A percentile compares a stretch with the other conserved stretches of the same genome.
These are phyloP conservation scores for Herpetotheres cachinnans DNA, from an alignment of 2,113 vertebrate species.

Conservation along the genomic window DNA sequence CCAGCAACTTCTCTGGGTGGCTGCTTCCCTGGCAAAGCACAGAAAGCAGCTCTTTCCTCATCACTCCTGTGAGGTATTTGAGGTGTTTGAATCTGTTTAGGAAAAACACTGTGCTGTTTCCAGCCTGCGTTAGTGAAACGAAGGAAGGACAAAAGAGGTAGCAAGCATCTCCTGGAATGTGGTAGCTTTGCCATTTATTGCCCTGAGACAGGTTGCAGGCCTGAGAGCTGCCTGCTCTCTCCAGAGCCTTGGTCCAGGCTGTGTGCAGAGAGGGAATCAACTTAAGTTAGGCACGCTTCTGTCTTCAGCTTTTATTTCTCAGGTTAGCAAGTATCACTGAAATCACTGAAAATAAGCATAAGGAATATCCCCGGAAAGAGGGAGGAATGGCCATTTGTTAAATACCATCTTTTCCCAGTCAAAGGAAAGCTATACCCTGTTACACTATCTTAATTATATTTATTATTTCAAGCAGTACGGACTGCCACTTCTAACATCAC, in stretches of 20 bases:
- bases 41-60: background rate
- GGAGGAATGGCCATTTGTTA: rapidly evolving
- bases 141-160: background rate
- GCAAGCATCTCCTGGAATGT: background rate
- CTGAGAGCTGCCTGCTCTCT: background rate
- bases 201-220: background rate
- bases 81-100: background rate
- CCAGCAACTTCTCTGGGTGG: rapidly evolving
- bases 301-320: background rate
- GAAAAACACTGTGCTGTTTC: background rate
- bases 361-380: background rate
- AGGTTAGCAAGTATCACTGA: background rate
- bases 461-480: background rate
- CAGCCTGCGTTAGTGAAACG: rapidly evolving
- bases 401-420: background rate
- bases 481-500: background rate
- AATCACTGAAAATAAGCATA: background rate
- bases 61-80: background rate
- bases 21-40: rapidly evolving
- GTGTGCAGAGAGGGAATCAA: background rate
- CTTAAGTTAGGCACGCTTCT: background rate
- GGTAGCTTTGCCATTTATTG: rapidly evolving
- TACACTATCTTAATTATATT: background rate
- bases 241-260: background rate
- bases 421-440: background rate